phyloP scores from a whole-genome alignment of 2,113 vertebrate species.

The Alligator sinensis region DNA sequence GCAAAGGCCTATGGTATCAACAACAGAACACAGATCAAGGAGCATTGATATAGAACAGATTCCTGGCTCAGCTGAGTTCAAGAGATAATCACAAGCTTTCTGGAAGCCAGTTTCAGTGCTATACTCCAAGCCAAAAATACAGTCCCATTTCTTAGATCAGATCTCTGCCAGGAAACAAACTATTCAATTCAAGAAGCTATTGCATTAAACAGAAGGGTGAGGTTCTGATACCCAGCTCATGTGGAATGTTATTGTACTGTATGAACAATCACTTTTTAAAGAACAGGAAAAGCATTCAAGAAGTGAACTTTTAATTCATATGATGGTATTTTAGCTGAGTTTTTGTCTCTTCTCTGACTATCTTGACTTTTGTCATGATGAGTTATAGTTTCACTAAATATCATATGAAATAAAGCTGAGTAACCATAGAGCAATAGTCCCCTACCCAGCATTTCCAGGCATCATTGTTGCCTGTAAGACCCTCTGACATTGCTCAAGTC shows the following conservation, averaged over 20 bases:
- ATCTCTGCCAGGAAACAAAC: slow-evolving; percentile 67
- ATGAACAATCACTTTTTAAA: slow-evolving; percentile 39
- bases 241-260: slow-evolving; percentile 46
- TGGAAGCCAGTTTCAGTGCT: slow-evolving; percentile 61
- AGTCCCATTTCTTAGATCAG: slow-evolving; percentile 61
- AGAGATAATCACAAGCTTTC: slow-evolving; percentile 63
- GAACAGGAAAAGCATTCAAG: slow-evolving; percentile 43
- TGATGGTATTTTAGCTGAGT: slow-evolving; percentile 3
- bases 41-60: slow-evolving; percentile 61
- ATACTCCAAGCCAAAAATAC: slow-evolving; percentile 42
- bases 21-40: slow-evolving; percentile 34
- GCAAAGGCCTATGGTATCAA: background rate
- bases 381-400: background rate
- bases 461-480: too few species aligned
- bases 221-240: slow-evolving; percentile 36
- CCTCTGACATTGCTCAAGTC: too few species aligned
- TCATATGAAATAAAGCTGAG: slow-evolving; percentile 21
- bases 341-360: slow-evolving; percentile 16
- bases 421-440: too few species aligned
- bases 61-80: slow-evolving; percentile 43
- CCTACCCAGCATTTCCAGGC: too few species aligned
- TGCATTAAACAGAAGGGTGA: slow-evolving; percentile 61
- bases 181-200: slow-evolving; percentile 67
- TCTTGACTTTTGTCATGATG: slow-evolving; percentile 40
- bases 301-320: slow-evolving; percentile 18